Base-by-base conservation (phyloP, 2,888 invertebrate genomes). In the Zhengitettix transpicula region DNA sequence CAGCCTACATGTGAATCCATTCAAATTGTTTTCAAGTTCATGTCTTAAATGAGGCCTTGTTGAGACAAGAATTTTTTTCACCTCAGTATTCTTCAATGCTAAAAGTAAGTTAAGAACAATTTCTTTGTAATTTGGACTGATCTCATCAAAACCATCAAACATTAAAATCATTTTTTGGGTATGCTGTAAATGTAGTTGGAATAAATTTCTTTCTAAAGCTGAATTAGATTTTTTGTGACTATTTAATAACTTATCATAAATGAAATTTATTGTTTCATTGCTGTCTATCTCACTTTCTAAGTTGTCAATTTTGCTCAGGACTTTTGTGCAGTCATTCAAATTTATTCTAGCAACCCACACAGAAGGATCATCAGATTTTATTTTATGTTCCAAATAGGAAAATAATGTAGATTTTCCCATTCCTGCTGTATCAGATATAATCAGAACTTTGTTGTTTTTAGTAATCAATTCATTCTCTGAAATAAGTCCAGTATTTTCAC, bases 131-230 rank as follows among this genome's bases (percentile, higher is more conserved):
- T 17, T 1, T n/a, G 61, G 60, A 40, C 53, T 52, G 12, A 63
- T 52, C 41, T 63, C 63, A 56, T 63, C 63, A 42, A 63, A 57
- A 3, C 63, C 61, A 53, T 63, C 63, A 58, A 63, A 55, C 10
- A 61, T 12, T 12, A 61, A 15, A 28, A 55, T 52, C 41, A 63
- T 57, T 10, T 58, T 61, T 12, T 51, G 10, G 5, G 28, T 15
- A 15, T 40, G 5, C 11, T 54, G 12, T 41, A 52, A 53, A 3
- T 58, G 16, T 2, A 42, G 9, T 28, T 28, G 28, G n/a, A 56
- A 42, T 15, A 56, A n/a, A 12, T 56, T 42, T 47, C 15, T 56
- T 47, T 56, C 44, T 16, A 44, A 42, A 15, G 10, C 10, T 10
- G 15, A 15, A 12, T 5, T 5, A 5, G 12, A n/a, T 47, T 47